Evolutionary conservation across 2,113 vertebrate species (phyloP).

Genomic region (Petrocephalus zakoni): DNA sequence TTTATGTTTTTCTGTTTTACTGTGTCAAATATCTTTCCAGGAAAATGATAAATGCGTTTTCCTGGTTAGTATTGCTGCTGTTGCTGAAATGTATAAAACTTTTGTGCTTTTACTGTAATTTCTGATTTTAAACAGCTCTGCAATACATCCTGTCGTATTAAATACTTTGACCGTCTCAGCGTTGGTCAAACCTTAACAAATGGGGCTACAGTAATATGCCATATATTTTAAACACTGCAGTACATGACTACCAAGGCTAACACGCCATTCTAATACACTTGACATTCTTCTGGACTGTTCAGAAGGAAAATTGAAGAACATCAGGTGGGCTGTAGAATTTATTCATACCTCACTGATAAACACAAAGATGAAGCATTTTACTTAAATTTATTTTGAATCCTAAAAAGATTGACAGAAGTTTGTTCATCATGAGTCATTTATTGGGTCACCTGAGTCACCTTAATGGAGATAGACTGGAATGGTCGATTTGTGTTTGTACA

Average conservation of each 20-base stretch:
- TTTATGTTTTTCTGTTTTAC: background rate
- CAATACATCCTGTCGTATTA: background rate
- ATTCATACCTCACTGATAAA: background rate
- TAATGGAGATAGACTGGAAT: background rate
- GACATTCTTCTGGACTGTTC: background rate
- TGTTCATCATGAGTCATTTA: background rate
- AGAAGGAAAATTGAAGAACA: background rate
- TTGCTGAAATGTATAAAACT: background rate
- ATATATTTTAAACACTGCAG: background rate
- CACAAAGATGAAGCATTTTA: background rate
- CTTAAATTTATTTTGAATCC: background rate
- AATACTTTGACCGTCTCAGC: background rate
- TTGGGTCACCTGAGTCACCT: background rate
- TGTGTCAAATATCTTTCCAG: background rate
- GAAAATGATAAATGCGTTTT: background rate
- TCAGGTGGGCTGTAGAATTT: background rate
- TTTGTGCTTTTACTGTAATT: slow-evolving; percentile 1
- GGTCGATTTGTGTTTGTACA: background rate
- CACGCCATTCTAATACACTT: background rate
- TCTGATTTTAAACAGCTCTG: background rate
- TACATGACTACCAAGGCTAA: background rate
- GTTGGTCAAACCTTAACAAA: background rate
- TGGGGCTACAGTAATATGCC: background rate
- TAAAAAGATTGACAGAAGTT: background rate
- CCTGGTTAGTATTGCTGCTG: background rate